These are phyloP conservation scores for Bombycilla garrulus DNA, from an alignment of 2,113 vertebrate genomes.

Conservation along the genomic window DNA sequence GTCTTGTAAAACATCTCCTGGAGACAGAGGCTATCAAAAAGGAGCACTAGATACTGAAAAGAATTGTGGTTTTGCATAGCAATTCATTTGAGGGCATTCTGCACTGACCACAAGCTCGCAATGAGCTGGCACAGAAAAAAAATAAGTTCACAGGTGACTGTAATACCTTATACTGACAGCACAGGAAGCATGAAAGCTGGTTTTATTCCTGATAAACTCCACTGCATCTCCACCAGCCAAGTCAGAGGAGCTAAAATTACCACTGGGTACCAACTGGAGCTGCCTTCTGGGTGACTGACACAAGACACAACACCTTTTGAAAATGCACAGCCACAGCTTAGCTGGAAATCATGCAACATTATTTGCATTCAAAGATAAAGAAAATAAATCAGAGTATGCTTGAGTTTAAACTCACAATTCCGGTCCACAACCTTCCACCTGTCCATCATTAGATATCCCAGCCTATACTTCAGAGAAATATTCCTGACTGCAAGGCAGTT, in stretches of 20 bases:
- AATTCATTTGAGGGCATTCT: neutral
- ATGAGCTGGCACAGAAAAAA: neutral
- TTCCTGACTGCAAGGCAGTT: neutral
- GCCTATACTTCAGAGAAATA: neutral
- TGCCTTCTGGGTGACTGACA: neutral
- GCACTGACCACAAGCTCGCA: neutral
- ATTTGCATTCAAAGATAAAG: neutral
- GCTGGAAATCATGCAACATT: neutral
- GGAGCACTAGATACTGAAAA: neutral
- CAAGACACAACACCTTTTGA: neutral
- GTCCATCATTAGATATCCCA: neutral
- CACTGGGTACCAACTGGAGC: neutral
- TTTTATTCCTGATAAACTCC: neutral
- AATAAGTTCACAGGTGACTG: neutral
- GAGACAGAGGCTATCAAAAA: neutral
- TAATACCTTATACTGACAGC: neutral
- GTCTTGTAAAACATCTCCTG: neutral
- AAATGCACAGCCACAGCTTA: neutral
- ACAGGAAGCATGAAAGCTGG: neutral
- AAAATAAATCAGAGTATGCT: neutral
- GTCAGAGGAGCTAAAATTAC: neutral
- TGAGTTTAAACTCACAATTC: neutral
- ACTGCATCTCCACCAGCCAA: neutral
- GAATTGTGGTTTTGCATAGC: neutral
- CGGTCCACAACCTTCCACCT: neutral